Evolutionary conservation across 2,888 invertebrate species (phyloP), one percentile per base, ranked within the genome.

Genomic region (Volucella inanis): DNA sequence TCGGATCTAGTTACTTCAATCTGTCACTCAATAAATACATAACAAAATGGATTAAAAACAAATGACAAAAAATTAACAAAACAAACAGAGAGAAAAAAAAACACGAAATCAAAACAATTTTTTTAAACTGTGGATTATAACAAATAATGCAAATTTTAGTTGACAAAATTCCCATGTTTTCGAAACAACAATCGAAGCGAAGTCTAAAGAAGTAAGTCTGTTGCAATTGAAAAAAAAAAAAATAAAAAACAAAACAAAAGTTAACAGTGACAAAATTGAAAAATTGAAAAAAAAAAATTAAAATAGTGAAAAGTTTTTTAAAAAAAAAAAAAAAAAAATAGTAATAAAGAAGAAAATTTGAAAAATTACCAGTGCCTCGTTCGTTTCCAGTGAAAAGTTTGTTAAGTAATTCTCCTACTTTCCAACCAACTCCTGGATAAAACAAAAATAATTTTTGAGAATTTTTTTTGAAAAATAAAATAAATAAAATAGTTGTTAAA

Each of bases 81-180:
- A 31, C 31, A 31, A 31, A 82, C 87, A 87, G 78, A 62, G 59
- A 62, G 15, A 71, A 75, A 22, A 43, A 71, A 64, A 72, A 67
- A 82, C 67, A 59, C 75, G 62, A 87, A 76, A 84, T 45, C 76
- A 76, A 82, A 85, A 71, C 55, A 85, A 79, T 76, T 80, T 64
- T 75, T 71, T 71, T 79, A 61, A 75, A 75, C 81, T 71, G 87
- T 87, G 87, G 80, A 87, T 84, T 79, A 84, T 90, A 89, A 90
- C 87, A 88, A 89, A 91, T 91, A 89, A 91, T 91, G 91, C 91
- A 91, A 91, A 90, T 91, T 90, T 91, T 91, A 90, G 91, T 91
- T 90, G 91, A 91, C 91, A 91, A 91, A 91, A 91, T 91, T 91
- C 91, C 91, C 91, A 91, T 91, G 91, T 91, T 91, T 91, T 91